Percentiles rank a stretch among this genome's conserved stretches.
Conservation (phyloP, 2,797 vertebrate genomes). For the Aeoliscus strigatus region DNA sequence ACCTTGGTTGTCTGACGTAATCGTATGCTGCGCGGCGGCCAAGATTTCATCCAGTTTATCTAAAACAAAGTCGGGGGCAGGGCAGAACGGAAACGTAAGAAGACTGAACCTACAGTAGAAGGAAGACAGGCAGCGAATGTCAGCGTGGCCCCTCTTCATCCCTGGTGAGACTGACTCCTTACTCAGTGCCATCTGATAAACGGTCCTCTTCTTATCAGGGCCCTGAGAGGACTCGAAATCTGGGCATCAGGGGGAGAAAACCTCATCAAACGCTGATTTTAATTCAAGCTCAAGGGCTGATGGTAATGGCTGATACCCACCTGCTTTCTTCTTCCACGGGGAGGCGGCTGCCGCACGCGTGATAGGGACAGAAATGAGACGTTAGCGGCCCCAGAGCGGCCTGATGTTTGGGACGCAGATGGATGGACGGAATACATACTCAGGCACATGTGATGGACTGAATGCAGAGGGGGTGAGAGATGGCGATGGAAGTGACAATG, state of each 20-base stretch:
- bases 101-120: slow-evolving; percentile 7
- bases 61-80: slow-evolving; percentile 46
- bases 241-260: slow-evolving; percentile 43
- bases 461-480: slow-evolving; percentile 52
- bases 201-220: slow-evolving; percentile 91
- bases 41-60: slow-evolving; percentile 94
- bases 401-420: slow-evolving; percentile 33
- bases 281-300: slow-evolving; percentile 63
- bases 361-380: slow-evolving; percentile 57
- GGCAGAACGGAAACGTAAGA: slow-evolving; percentile 7
- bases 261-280: slow-evolving; percentile 55
- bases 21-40: slow-evolving; percentile 90
- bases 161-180: slow-evolving; percentile 57
- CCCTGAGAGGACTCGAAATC: slow-evolving; percentile 84
- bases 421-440: slow-evolving; percentile 64
- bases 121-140: slow-evolving; percentile 18
- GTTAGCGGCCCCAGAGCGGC: slow-evolving; percentile 23
- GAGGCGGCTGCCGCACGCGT: slow-evolving; percentile 73
- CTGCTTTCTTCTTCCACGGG: slow-evolving; percentile 91
- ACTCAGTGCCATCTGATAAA: slow-evolving; percentile 96
- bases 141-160: slow-evolving; percentile 5
- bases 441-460: slow-evolving; percentile 54
- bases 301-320: slow-evolving; percentile 69
- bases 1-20: slow-evolving; percentile 84
- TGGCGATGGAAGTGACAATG: slow-evolving; percentile 53